phyloP scores from a whole-genome alignment of 2,113 vertebrate species.

The Brachionichthys hirsutus region DNA sequence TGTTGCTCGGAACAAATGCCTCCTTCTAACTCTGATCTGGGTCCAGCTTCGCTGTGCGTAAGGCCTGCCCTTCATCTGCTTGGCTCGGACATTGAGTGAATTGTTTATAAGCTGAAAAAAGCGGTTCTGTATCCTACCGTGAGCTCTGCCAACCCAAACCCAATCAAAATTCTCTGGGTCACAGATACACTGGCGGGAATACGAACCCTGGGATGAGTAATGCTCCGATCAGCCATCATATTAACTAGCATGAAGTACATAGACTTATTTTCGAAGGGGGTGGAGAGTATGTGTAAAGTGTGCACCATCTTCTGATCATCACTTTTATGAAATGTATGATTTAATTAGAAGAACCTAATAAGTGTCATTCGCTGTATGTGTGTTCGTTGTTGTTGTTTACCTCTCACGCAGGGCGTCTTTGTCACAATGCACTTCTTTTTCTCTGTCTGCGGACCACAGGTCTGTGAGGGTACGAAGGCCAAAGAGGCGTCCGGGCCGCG shows the following conservation, averaged over 20 bases:
- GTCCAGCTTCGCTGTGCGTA: slow-evolving; percentile 57
- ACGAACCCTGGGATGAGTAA: slow-evolving; percentile 37
- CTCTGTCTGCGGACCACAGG: slow-evolving; percentile 83
- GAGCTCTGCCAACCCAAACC: slow-evolving; percentile 59
- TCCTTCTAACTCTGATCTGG: slow-evolving; percentile 51
- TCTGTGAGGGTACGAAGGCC: slow-evolving; percentile 62
- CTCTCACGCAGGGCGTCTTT: slow-evolving; percentile 83
- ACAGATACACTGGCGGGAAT: slow-evolving; percentile 41
- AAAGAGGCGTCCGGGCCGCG: slow-evolving; percentile 63
- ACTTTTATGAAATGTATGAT: background rate
- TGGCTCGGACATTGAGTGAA: slow-evolving; percentile 51
- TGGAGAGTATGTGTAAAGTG: too few species aligned
- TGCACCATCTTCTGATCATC: slow-evolving; percentile 1
- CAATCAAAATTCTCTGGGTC: slow-evolving; percentile 57
- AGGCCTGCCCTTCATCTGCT: slow-evolving; percentile 59
- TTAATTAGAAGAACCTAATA: background rate
- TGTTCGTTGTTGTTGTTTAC: slow-evolving; percentile 73
- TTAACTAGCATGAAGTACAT: slow-evolving; percentile 33
- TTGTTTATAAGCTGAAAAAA: slow-evolving; percentile 69
- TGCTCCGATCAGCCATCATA: slow-evolving; percentile 41
- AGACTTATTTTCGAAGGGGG: too few species aligned
- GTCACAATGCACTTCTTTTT: slow-evolving; percentile 82
- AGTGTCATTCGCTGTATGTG: background rate
- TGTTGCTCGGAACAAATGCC: slow-evolving; percentile 59
- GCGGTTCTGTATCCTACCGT: slow-evolving; percentile 54